Base-by-base conservation (phyloP, 2,113 vertebrate species). In the Eretmochelys imbricata region DNA sequence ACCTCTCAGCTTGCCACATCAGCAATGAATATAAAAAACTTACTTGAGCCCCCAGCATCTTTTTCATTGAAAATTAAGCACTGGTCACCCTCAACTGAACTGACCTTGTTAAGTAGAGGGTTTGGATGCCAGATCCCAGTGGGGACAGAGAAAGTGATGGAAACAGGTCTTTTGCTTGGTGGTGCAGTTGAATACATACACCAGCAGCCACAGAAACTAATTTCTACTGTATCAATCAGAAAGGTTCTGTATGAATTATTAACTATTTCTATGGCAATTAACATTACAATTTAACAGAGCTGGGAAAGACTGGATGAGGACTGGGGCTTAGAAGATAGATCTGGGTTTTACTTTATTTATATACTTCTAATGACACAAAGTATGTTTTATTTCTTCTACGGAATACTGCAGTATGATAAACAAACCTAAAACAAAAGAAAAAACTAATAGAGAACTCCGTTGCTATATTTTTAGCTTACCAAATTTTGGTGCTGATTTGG, bases 401-500 rank as follows among this genome's bases (percentile, higher is more conserved):
- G 89, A 87, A 1, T 79, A 87, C 72, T 65, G 29, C 31, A 62
- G 6, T 25, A 54, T 42, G 24, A n/a, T 54, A 53, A 72, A 72
- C 80, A 82, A 89, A 88, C 86, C 1, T 10, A 91, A 94, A 83
- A 85, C 16, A 51, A 2, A 53, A 89, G 12, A 38, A 80, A 93
- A 82, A 8, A 42, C 42, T 69, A 93, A 62, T 51, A 54, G 94
- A 75, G 5, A 87, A 84, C 14, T 92, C 54, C 25, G 6, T n/a
- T 83, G 59, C 85, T 54, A 12, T 16, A 17, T 6, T 42, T 50
- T 82, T 20, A 91, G 96, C 98, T 99, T 97, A 99, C 99, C 99
- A 98, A 99, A 99, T 97, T 97, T 99, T 86, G 91, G 93, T 92
- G 98, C 98, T 94, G 99, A 98, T 88, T 97, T 98, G 91, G 98